Conservation (phyloP, 2,797 vertebrate species). For the Synanceia verrucosa region DNA sequence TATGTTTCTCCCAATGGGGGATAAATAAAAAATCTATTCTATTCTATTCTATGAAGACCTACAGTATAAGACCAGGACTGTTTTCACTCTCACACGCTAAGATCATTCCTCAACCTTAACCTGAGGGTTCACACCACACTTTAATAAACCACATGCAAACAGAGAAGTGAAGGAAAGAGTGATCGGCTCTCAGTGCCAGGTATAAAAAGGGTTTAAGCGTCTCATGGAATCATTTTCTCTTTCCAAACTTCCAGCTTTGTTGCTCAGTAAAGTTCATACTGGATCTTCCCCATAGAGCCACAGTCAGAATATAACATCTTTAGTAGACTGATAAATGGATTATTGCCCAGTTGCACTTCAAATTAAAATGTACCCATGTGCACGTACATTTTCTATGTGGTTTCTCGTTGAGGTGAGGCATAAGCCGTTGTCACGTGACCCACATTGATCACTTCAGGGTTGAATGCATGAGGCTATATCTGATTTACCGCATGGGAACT, state of each 20-base stretch:
- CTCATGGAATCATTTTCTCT: too few species aligned
- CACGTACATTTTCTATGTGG: neutral
- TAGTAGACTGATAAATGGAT: neutral
- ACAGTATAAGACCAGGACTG: too few species aligned
- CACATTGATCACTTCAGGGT: constrained; percentile 35
- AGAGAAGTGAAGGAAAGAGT: too few species aligned
- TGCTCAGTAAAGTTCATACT: neutral
- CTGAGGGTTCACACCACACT: too few species aligned
- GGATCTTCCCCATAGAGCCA: neutral
- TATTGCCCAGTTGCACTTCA: neutral
- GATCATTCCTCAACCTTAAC: too few species aligned
- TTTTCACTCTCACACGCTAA: too few species aligned
- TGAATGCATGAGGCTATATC: constrained; percentile 29
- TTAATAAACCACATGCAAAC: too few species aligned
- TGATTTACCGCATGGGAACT: constrained; percentile 50
- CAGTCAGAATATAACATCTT: neutral
- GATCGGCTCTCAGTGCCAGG: too few species aligned
- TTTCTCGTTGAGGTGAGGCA: constrained; percentile 2
- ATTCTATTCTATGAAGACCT: too few species aligned
- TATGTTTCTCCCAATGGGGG: too few species aligned
- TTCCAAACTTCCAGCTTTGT: neutral
- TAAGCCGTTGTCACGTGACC: neutral
- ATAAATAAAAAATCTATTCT: too few species aligned
- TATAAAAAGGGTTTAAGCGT: too few species aligned
- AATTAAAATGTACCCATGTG: neutral